Base-by-base conservation (phyloP, 2,113 vertebrate species). In the Salvator merianae region DNA sequence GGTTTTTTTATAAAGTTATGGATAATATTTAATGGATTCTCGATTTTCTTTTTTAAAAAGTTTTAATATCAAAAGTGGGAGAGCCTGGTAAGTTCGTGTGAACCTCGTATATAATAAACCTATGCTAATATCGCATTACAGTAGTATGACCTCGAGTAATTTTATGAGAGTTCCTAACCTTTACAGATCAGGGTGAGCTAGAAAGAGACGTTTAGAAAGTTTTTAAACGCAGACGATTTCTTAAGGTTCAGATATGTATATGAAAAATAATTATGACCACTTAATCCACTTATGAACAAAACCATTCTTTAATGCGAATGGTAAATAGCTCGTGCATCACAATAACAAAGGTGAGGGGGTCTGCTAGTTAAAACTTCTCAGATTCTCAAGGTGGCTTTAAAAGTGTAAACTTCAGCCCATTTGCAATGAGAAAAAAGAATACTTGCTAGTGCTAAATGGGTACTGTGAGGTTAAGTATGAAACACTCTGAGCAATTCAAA, bases 11-110 rank as follows among this genome's bases (percentile, higher is more conserved):
- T 69, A 79, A 77, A 82, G 18, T 16, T 59, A 87, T 81, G 85
- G 22, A 92, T 87, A 89, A 88, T 34, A 90, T 87, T 79, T 82
- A 88, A 50, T 59, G 83, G 59, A 77, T 91, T 78, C 38, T 71
- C 55, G 18, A n/a, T n/a, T n/a, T n/a, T 83, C 87, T 82, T 88
- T 92, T 84, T 1, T 22, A 53, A 90, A 93, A 81, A 90, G 90
- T 91, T 8, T n/a, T 76, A 72, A 70, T 74, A 65, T 87, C 89
- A 59, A 20, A 34, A 82, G 34, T 85, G 4, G 83, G 40, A 84
- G 81, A 71, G 26, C 36, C 8, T 34, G 30, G 55, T 81, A 78
- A 84, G 85, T 80, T 88, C 34, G 20, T 10, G 50, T 69, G 53
- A 43, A 32, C 13, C 24, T 68, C 53, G 32, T 26, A 7, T 85